phyloP scores from a whole-genome alignment of 2,113 vertebrate species.

The Choloepus hoffmanni region DNA sequence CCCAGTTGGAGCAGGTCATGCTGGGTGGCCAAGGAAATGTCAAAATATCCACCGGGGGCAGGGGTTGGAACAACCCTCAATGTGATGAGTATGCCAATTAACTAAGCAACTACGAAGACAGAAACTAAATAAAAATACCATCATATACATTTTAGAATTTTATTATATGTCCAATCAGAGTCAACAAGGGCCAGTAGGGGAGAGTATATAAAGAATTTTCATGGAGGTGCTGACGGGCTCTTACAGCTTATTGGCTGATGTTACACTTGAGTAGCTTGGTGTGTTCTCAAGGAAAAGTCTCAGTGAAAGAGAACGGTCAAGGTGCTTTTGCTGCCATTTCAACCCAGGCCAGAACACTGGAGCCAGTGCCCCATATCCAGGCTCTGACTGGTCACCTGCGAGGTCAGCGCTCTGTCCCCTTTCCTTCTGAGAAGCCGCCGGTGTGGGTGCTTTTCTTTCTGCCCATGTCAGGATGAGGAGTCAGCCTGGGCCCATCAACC shows the following conservation, averaged over 20 bases:
- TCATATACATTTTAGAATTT: not conserved
- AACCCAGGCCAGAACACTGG: not conserved
- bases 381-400: not conserved
- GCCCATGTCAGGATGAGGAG: not conserved
- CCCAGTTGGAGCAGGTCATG: not conserved
- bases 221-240: not conserved
- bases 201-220: not conserved
- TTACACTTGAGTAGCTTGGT: not conserved
- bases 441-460: not conserved
- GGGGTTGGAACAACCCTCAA: not conserved
- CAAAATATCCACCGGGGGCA: rapidly evolving
- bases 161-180: not conserved
- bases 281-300: not conserved
- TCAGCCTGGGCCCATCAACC: not conserved
- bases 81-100: not conserved
- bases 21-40: not conserved
- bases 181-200: not conserved
- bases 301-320: not conserved
- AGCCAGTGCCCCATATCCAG: not conserved
- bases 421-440: not conserved
- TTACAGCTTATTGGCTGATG: not conserved
- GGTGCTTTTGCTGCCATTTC: not conserved
- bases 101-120: not conserved
- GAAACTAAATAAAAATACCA: not conserved
- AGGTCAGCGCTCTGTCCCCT: not conserved